A percentile compares a stretch with the other conserved stretches of the same genome.
These are phyloP conservation scores for Cheiracanthium punctorium DNA, from an alignment of 2,888 invertebrate genomes.

Conservation along the genomic window DNA sequence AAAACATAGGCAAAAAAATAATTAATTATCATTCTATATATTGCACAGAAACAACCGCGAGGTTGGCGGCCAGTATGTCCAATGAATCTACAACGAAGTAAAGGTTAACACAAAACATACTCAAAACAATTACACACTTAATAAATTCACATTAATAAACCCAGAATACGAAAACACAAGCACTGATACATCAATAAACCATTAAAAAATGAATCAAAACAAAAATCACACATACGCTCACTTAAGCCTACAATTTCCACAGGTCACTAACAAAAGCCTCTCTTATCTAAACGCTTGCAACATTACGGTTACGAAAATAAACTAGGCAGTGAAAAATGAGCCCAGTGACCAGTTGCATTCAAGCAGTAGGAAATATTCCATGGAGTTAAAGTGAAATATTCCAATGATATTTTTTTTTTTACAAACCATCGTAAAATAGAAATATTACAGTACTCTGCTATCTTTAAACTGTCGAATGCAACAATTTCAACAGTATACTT, in stretches of 20 bases:
- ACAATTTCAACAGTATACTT: too few species aligned
- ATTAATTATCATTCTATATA: too few species aligned
- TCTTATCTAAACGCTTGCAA: conserved; percentile 61
- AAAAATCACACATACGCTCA: conserved; percentile 61
- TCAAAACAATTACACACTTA: neutral
- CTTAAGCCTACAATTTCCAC: conserved; percentile 65
- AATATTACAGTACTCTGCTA: too few species aligned
- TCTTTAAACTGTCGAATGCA: too few species aligned
- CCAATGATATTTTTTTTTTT: too few species aligned
- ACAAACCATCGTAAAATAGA: too few species aligned
- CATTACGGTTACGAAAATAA: conserved; percentile 51
- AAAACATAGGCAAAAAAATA: too few species aligned
- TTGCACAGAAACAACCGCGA: conserved; percentile 21
- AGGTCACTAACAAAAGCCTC: conserved; percentile 63
- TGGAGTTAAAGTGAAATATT: too few species aligned
- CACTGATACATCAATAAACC: conserved; percentile 33
- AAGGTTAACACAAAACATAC: neutral
- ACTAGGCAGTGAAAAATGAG: too few species aligned
- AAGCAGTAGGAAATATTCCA: too few species aligned
- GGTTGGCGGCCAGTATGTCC: conserved; percentile 57
- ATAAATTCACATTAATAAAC: neutral
- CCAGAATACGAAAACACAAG: conserved; percentile 3
- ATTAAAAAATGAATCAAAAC: conserved; percentile 27
- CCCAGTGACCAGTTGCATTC: too few species aligned
- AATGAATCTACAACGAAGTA: neutral